phyloP scores from a whole-genome alignment of 92 coral and sea anemone species.

The Ricordea florida region DNA sequence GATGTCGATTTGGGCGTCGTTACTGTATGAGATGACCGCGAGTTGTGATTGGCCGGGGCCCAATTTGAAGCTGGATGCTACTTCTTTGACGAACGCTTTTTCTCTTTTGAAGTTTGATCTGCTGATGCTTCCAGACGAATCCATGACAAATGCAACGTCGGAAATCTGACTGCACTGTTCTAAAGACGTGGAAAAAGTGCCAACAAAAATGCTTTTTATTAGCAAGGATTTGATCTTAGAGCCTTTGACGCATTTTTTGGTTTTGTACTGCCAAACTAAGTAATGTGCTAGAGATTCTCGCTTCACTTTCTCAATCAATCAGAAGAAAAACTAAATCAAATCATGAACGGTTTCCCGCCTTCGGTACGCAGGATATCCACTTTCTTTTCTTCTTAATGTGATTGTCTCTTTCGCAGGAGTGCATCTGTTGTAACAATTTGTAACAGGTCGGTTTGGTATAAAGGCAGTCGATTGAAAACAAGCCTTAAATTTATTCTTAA shows the following conservation, averaged over 20 bases:
- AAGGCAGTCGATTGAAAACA: too few species aligned
- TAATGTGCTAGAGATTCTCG: too few species aligned
- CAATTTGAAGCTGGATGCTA: slow-evolving; percentile 56
- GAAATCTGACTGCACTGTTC: slow-evolving; percentile 30
- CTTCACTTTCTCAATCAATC: too few species aligned
- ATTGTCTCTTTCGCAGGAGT: too few species aligned
- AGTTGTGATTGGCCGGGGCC: slow-evolving; percentile 41
- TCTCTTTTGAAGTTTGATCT: slow-evolving; percentile 37
- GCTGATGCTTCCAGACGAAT: slow-evolving; percentile 72
- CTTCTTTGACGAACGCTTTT: slow-evolving; percentile 53
- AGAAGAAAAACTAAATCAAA: too few species aligned
- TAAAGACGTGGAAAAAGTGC: not conserved
- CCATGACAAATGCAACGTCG: slow-evolving; percentile 76
- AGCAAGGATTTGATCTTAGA: not conserved
- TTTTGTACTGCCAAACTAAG: not conserved
- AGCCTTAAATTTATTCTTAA: too few species aligned
- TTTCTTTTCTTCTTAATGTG: too few species aligned
- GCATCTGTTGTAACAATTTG: too few species aligned
- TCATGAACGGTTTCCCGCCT: too few species aligned
- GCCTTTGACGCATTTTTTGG: not conserved
- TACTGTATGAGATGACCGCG: slow-evolving; percentile 70
- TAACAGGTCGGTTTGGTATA: too few species aligned
- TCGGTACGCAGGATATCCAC: too few species aligned
- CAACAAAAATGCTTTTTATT: not conserved
- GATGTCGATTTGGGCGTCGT: slow-evolving; percentile 48